Conservation (phyloP, 1,140 invertebrate genomes). For the Solenopsis fugax region DNA sequence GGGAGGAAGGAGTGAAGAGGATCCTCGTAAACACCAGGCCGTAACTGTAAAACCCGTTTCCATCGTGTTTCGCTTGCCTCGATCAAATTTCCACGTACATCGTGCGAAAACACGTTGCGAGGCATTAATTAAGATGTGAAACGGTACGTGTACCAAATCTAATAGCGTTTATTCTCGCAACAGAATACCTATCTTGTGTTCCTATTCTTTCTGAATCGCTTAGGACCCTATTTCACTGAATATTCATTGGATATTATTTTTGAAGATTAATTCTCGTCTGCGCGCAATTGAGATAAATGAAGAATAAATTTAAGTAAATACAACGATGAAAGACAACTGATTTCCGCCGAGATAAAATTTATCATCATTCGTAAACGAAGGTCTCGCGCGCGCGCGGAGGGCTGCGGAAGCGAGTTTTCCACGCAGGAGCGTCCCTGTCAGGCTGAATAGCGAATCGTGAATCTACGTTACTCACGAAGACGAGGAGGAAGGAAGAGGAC, state of each 20-base stretch:
- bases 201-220: background rate
- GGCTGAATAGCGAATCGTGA: constrained; percentile 51
- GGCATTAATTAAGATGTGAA: constrained; percentile 52
- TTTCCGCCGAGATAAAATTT: constrained; percentile 26
- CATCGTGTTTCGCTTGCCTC: constrained; percentile 68
- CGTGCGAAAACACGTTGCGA: constrained; percentile 25
- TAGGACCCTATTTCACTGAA: background rate
- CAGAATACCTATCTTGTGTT: background rate
- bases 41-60: constrained; percentile 83
- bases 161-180: constrained; percentile 12
- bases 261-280: background rate
- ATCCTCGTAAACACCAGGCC: constrained; percentile 80
- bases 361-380: constrained; percentile 45
- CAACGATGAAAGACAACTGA: background rate
- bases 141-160: constrained; percentile 13
- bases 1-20: background rate
- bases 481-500: constrained; percentile 29
- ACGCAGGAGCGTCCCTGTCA: constrained; percentile 29
- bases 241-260: background rate
- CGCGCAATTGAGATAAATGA: background rate
- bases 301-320: background rate
- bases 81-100: constrained; percentile 39
- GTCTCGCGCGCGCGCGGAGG: constrained; percentile 16
- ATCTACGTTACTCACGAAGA: constrained; percentile 57
- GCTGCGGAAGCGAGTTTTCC: constrained; percentile 44